These are phyloP conservation scores for Cebidichthys violaceus DNA, from an alignment of 2,113 vertebrate species.

Conservation along the genomic window DNA sequence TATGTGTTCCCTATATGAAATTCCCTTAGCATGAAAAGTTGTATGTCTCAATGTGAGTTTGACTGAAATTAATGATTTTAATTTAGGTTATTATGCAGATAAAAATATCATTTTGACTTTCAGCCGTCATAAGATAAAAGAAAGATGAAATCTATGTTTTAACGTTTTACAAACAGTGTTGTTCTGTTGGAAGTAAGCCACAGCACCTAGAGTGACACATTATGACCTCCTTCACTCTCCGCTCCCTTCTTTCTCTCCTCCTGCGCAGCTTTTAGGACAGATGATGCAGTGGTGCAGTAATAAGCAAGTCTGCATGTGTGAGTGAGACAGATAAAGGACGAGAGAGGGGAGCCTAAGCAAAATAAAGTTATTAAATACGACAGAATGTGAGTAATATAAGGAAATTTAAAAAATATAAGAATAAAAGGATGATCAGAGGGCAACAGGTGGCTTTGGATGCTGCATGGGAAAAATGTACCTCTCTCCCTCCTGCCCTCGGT, in stretches of 20 bases:
- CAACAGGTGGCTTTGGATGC: background rate
- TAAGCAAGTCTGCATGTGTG: background rate
- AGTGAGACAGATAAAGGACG: conserved; percentile 7
- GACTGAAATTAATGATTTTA: background rate
- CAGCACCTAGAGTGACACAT: background rate
- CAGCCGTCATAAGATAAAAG: background rate
- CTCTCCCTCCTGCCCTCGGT: background rate
- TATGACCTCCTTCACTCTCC: background rate
- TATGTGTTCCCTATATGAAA: background rate
- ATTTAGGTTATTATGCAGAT: background rate
- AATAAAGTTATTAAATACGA: background rate
- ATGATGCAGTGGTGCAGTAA: conserved; percentile 34
- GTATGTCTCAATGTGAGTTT: background rate
- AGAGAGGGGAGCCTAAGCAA: background rate
- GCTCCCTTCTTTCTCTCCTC: background rate
- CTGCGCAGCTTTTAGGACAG: background rate
- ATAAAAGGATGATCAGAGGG: background rate
- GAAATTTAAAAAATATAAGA: background rate
- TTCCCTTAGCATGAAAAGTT: background rate
- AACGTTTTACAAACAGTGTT: background rate
- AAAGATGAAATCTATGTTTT: background rate
- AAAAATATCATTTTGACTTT: background rate
- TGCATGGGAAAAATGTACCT: conserved; percentile 5
- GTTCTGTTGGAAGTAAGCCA: background rate
- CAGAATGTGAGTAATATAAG: background rate